A percentile compares a stretch with the other conserved stretches of the same genome.
phyloP scores from a whole-genome alignment of 1,140 invertebrate species.

The Sarcophaga bullata region DNA sequence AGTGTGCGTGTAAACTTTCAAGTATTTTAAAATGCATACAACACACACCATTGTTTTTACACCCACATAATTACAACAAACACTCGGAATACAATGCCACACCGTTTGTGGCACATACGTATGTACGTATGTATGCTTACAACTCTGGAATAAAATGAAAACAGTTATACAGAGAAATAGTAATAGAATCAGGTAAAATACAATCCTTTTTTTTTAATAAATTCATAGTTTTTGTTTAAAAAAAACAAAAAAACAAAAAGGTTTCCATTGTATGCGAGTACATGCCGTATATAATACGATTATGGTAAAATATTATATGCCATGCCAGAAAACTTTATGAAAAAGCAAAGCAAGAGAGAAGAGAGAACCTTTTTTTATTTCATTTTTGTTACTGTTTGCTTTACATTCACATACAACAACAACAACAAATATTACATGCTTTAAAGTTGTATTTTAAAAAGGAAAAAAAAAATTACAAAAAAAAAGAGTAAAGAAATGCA shows the following conservation, averaged over 20 bases:
- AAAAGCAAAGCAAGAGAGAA: background rate
- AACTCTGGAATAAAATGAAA: no score
- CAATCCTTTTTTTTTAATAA: background rate
- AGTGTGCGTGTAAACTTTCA: constrained; percentile 6
- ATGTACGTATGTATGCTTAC: no score
- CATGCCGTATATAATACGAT: constrained; percentile 6
- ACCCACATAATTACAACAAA: background rate
- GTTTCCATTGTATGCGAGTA: background rate
- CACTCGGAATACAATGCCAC: background rate
- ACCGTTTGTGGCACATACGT: background rate
- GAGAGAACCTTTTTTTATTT: no score
- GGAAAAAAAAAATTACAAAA: background rate
- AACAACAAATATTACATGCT: background rate
- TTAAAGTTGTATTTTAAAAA: no score
- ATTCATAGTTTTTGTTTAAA: background rate
- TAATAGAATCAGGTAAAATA: constrained; percentile 4
- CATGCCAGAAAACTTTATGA: background rate
- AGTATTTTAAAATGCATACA: background rate
- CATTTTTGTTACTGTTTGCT: no score
- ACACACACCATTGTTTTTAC: background rate
- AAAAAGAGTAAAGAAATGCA: background rate
- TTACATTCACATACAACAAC: background rate
- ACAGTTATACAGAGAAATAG: background rate
- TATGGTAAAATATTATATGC: background rate
- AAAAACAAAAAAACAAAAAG: background rate